Base-by-base conservation (phyloP, 2,888 invertebrate species). In the Eupelmus urozonus region DNA sequence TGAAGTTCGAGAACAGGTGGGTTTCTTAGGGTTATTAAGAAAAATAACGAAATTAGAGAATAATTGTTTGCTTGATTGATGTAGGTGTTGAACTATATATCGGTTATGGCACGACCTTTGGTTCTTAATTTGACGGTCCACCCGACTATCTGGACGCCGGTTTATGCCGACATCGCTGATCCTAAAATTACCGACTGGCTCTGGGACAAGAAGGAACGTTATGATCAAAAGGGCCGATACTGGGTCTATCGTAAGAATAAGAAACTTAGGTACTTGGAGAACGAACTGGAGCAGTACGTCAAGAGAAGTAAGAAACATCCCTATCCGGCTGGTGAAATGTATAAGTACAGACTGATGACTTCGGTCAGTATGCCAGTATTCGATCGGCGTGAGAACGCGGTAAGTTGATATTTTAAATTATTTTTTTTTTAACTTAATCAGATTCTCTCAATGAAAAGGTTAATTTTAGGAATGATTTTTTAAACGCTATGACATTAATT, bases 101-200 rank as follows among this genome's bases (percentile, higher is more conserved):
- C 98, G 75, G 98, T 99, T 49, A 95, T 99, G 94, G 98, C 98
- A 27, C 92, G 98, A 79, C 98, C 99, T 0, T 92, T 99, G 90
- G 99, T 98, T 16, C 91, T 98, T 82, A 94, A 95, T 83, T 92
- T 95, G 66, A 94, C 94, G 79, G 93, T 94, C 82, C 96, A 97
- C 89, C 97, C 97, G 5, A 95, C 96, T n/a, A 94, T 97, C 7
- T 99, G 98, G 98, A 98, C 98, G 0, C 97, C 98, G 11, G 97
- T 98, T 18, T 98, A 98, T 89, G 97, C 97, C 20, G 98, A 98
- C 89, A 93, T 96, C 72, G 95, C 96, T 84, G 96, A 97, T 91
- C 96, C 96, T 0, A 96, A 96, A 91, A 94, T 97, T 89, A 96
- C 97, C 16, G 96, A 97, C 85, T 97, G 96, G 93, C 90, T 96